Evolutionary conservation across 2,888 invertebrate species (phyloP).

Genomic region (Nebria brevicollis): DNA sequence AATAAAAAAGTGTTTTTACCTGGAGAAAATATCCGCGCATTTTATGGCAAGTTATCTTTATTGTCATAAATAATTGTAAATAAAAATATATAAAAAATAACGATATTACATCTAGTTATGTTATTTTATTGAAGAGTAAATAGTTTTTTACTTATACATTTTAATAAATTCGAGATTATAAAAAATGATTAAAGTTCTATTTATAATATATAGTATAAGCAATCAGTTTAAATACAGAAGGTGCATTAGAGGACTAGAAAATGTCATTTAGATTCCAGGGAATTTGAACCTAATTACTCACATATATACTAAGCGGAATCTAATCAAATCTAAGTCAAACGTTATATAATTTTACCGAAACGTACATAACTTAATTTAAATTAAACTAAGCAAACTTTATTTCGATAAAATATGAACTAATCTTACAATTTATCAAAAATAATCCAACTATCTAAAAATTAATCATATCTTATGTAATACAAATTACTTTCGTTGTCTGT

Average conservation of each 20-base stretch:
- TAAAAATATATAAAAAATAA: background rate
- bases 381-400: no score
- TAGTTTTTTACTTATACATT: background rate
- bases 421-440: no score
- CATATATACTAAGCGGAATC: no score
- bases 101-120: background rate
- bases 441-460: no score
- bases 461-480: no score
- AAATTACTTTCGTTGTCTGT: no score
- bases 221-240: background rate
- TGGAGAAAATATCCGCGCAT: background rate
- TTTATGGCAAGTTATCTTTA: background rate
- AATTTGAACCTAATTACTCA: no score
- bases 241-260: background rate
- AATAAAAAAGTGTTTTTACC: background rate
- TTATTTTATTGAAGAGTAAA: background rate
- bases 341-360: no score
- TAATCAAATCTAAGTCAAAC: no score
- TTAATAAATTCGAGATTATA: background rate
- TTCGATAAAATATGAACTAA: no score
- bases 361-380: no score
- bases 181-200: background rate
- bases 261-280: no score
- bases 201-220: background rate
- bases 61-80: background rate